Evolutionary conservation across 2,888 invertebrate species (phyloP).

Genomic region (Leptogaster cylindrica): DNA sequence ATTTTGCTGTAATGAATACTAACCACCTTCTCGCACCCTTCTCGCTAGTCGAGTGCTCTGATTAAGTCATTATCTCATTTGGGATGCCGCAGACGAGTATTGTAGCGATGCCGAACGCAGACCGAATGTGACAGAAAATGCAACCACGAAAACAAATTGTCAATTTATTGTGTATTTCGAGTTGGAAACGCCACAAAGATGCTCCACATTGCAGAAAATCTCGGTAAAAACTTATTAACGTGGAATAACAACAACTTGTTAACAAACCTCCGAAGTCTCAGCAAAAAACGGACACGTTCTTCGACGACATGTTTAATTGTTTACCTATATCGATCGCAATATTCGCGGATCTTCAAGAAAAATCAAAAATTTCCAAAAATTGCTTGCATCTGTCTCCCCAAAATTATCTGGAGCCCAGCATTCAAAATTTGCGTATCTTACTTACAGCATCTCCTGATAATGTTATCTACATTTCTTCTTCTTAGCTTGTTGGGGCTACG

Average conservation of each 20-base stretch:
- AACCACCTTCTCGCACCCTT: slow-evolving; percentile 7
- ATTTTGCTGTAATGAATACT: slow-evolving; percentile 27
- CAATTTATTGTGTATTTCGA: no score
- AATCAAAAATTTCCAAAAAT: slow-evolving; percentile 14
- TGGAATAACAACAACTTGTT: no score
- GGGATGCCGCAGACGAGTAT: slow-evolving; percentile 21
- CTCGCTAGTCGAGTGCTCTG: slow-evolving; percentile 28
- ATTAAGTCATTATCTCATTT: slow-evolving; percentile 41
- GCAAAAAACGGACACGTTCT: no score
- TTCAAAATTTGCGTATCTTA: slow-evolving; percentile 33
- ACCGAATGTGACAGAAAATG: background rate
- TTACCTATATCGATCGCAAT: no score
- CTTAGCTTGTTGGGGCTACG: no score
- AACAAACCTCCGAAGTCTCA: no score
- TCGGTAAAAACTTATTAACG: no score
- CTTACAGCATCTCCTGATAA: slow-evolving; percentile 9
- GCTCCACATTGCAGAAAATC: no score
- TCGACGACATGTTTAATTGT: no score
- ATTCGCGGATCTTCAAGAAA: slow-evolving; percentile 12
- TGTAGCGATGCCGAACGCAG: slow-evolving; percentile 12
- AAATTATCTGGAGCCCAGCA: slow-evolving; percentile 34
- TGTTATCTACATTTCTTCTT: slow-evolving; percentile 2
- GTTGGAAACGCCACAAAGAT: no score
- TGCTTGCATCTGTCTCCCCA: slow-evolving; percentile 31
- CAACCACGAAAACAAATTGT: no score